Evolutionary conservation across 1,140 invertebrate genomes (phyloP).

Genomic region (Pantala flavescens): DNA sequence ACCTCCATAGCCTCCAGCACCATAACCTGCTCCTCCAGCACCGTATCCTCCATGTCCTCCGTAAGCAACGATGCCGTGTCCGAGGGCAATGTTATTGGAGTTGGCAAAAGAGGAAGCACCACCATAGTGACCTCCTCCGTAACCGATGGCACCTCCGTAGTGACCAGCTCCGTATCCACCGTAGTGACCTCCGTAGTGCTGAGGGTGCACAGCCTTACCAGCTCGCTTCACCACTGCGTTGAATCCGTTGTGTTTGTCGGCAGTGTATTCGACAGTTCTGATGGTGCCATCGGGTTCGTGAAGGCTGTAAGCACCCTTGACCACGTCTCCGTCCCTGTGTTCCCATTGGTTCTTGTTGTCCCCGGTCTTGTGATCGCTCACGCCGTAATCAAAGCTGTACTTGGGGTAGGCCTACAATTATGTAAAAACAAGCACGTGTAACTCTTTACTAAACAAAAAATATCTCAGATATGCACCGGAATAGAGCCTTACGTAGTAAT

Average conservation of each 20-base stretch:
- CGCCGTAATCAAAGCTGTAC: conserved; percentile 14
- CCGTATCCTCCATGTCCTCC: background rate
- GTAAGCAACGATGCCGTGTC: background rate
- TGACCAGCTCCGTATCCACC: background rate
- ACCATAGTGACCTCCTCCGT: background rate
- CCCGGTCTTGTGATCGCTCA: conserved; percentile 26
- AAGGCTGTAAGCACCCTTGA: conserved; percentile 27
- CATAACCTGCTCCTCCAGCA: background rate
- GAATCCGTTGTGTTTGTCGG: conserved; percentile 46
- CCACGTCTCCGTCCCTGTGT: conserved; percentile 23
- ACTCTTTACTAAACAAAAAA: too few species aligned
- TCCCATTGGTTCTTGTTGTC: conserved; percentile 24
- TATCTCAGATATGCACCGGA: too few species aligned
- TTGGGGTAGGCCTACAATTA: background rate
- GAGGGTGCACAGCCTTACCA: conserved; percentile 30
- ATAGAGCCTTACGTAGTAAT: background rate
- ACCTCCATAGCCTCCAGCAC: background rate
- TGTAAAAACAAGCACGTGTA: too few species aligned
- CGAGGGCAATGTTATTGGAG: background rate
- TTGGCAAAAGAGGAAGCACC: background rate
- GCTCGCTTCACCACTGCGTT: conserved; percentile 51
- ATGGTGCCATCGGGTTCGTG: conserved; percentile 41
- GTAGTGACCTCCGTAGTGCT: background rate
- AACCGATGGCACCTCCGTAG: background rate
- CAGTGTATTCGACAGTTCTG: conserved; percentile 33